Base-by-base conservation (phyloP, 2,797 vertebrate species). In the Clamator glandarius region DNA sequence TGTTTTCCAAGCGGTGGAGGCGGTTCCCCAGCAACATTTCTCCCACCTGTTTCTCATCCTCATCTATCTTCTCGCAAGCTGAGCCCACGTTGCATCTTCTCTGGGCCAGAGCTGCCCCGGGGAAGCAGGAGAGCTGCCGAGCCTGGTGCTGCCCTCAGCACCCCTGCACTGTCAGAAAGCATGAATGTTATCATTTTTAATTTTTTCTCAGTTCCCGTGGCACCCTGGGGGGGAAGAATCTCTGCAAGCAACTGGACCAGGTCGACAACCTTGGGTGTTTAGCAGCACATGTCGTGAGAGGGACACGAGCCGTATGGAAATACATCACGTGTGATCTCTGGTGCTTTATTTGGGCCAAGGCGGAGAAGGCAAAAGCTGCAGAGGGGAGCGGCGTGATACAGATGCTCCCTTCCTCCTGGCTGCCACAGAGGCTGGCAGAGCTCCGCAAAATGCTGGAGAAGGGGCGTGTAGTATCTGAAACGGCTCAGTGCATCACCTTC, bases 81-180 rank as follows among this genome's bases (percentile, higher is more conserved):
- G 5, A 36, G 52, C 42, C 52, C 51, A 7, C 26, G 36, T 3
- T 59, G 44, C 21, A 74, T 33, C n/a, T 35, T 33, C 66, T 6
- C 11, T 2, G 0, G 2, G 12, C 28, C 24, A 2, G 2, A 55
- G 33, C 21, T 78, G 26, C 33, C 42, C 50, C 0, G 0, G 48
- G 5, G 16, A 19, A 28, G 17, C 24, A 44, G 68, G 10, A 54
- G 6, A 5, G 69, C 58, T 78, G 66, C 50, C 57, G 28, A 55
- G 25, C 33, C 54, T 7, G 3, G 3, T 2, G 1, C 33, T 31
- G 39, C 61, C 39, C 73, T 58, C 2, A 1, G 26, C 11, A 5
- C 55, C 33, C 28, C 26, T 24, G 35, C 42, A 35, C 8, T 12
- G 17, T 41, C 89, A 90, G n/a, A 25, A 64, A 68, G 6, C 21